Evolutionary conservation across 2,113 vertebrate species (phyloP).

Genomic region (Enhydra lutris): DNA sequence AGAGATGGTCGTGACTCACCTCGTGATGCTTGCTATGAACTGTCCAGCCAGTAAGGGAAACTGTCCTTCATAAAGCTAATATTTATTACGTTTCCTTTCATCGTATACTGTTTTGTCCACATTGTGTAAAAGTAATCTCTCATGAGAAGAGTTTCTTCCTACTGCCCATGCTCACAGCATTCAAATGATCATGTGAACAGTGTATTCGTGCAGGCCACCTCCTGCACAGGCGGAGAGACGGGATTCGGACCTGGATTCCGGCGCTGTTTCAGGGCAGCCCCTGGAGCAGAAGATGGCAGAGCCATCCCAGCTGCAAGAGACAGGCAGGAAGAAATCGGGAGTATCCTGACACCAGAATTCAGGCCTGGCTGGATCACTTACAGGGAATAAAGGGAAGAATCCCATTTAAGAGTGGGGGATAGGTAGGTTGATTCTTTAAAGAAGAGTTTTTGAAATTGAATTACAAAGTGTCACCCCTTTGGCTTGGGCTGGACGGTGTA

Average conservation of each 20-base stretch:
- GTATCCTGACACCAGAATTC: background rate
- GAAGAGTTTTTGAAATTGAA: background rate
- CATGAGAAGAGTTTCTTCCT: background rate
- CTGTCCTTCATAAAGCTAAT: background rate
- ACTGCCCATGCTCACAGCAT: background rate
- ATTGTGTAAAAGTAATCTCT: background rate
- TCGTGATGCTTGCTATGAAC: background rate
- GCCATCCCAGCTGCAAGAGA: background rate
- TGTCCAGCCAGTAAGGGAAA: background rate
- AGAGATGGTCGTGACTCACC: background rate
- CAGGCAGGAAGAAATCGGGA: background rate
- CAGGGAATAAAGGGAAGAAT: background rate
- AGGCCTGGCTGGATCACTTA: conserved; percentile 10
- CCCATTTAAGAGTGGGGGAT: background rate
- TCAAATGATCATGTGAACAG: background rate
- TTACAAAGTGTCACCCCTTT: background rate
- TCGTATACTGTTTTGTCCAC: background rate
- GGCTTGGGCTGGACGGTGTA: background rate
- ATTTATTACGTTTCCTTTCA: background rate
- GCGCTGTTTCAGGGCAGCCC: background rate
- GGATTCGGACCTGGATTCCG: background rate
- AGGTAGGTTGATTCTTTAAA: background rate
- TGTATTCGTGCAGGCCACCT: background rate
- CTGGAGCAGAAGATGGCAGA: background rate
- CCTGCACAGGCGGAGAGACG: background rate